phyloP scores from a whole-genome alignment of 2,888 invertebrate genomes.

The Amiota communis region DNA sequence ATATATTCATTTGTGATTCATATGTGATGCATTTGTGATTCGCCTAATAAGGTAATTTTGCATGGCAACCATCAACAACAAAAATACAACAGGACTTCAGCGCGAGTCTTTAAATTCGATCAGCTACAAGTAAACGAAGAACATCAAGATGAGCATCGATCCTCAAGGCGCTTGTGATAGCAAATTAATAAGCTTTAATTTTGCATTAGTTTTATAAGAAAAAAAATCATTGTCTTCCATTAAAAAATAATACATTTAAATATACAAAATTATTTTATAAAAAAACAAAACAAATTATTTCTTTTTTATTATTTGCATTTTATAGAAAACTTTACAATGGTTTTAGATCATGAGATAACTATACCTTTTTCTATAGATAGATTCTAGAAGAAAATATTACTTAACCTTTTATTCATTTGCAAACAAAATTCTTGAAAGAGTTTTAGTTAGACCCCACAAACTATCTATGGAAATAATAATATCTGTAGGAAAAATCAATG shows the following conservation, averaged over 20 bases:
- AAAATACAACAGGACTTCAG: not conserved
- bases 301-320: slow-evolving; percentile 1
- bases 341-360: too few relatives aligned
- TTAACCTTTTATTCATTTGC: too few relatives aligned
- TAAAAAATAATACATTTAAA: not conserved
- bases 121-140: not conserved
- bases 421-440: too few relatives aligned
- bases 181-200: slow-evolving; percentile 18
- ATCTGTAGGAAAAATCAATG: too few relatives aligned
- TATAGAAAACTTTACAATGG: not conserved
- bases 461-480: too few relatives aligned
- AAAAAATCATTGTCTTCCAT: slow-evolving; percentile 7
- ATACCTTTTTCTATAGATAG: too few relatives aligned
- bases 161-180: slow-evolving; percentile 17
- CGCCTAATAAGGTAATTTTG: not conserved
- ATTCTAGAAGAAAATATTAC: too few relatives aligned
- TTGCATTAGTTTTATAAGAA: slow-evolving; percentile 9
- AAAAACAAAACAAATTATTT: not conserved
- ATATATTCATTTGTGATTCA: slow-evolving; percentile 11
- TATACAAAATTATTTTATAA: not conserved
- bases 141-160: not conserved
- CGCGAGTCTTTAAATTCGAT: slow-evolving; percentile 17
- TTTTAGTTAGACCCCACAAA: too few relatives aligned
- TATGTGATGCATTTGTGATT: slow-evolving; percentile 14
- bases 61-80: slow-evolving; percentile 1